A percentile compares a stretch with the other conserved stretches of the same genome.
phyloP scores from a whole-genome alignment of 2,113 vertebrate species.

The Syrmaticus mikado region DNA sequence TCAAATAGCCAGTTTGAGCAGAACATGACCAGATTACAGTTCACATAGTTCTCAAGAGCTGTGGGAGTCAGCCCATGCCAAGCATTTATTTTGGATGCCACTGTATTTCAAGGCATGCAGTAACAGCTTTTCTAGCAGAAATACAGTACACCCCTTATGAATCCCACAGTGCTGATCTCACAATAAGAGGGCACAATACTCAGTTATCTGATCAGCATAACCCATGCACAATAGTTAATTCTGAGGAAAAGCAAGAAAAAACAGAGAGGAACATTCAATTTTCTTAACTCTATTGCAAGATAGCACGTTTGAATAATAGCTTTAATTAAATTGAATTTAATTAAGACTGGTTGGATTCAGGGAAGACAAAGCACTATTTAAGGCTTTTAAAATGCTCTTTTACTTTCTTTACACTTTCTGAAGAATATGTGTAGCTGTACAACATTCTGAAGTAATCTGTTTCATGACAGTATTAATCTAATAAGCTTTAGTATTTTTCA shows the following conservation, averaged over 20 bases:
- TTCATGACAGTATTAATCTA: background rate
- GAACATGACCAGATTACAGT: background rate
- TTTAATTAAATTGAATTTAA: conserved; percentile 49
- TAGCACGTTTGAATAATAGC: background rate
- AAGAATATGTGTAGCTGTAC: background rate
- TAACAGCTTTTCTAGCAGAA: conserved; percentile 11
- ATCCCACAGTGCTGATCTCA: background rate
- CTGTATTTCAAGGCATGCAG: background rate
- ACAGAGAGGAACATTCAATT: background rate
- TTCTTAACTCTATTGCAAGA: background rate
- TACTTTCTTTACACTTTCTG: background rate
- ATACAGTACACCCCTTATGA: background rate
- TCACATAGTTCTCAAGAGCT: background rate
- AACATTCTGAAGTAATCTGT: background rate
- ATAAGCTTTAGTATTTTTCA: background rate
- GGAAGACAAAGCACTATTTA: background rate
- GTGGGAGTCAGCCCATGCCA: background rate
- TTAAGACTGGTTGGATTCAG: conserved; percentile 4
- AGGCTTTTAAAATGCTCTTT: conserved; percentile 1
- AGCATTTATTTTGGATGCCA: background rate
- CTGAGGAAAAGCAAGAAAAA: background rate
- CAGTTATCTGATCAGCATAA: background rate
- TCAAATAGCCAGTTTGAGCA: background rate
- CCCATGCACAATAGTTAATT: background rate
- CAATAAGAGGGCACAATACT: background rate